Evolutionary conservation across 2,888 invertebrate species (phyloP).

Genomic region (Megastigmus dorsalis): DNA sequence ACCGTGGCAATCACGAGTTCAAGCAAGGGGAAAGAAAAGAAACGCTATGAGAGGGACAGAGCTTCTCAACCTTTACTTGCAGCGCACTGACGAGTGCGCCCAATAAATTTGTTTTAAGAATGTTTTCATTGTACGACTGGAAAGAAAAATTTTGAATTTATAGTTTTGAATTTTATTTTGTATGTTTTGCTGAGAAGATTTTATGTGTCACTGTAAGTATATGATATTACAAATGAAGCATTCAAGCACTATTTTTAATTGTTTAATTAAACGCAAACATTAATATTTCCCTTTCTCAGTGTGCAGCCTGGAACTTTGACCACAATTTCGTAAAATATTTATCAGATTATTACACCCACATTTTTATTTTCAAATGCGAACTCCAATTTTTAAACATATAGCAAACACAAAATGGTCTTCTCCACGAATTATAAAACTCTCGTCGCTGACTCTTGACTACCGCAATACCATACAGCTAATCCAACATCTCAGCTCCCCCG

Average conservation of each 20-base stretch:
- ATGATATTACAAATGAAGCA: no score
- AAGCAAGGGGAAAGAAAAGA: conserved; percentile 59
- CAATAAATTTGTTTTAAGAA: conserved; percentile 24
- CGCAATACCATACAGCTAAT: background rate
- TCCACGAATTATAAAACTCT: no score
- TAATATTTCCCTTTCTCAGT: no score
- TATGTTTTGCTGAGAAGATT: background rate
- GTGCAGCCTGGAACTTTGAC: no score
- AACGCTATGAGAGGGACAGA: conserved; percentile 56
- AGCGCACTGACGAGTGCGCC: background rate
- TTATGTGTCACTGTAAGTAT: background rate
- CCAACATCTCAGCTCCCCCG: background rate
- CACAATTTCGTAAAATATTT: no score
- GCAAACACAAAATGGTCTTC: background rate
- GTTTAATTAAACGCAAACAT: no score
- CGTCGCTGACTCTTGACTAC: background rate
- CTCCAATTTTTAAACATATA: no score
- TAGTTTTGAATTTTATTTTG: background rate
- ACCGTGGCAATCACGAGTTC: conserved; percentile 65
- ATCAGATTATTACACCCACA: no score
- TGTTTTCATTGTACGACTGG: background rate
- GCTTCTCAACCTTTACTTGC: conserved; percentile 59
- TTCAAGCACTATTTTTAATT: no score
- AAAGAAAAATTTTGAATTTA: background rate
- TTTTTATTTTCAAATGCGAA: no score